Evolutionary conservation across 2,797 vertebrate species (phyloP), one percentile per base, ranked within the genome.

Genomic region (Eulemur coronatus): DNA sequence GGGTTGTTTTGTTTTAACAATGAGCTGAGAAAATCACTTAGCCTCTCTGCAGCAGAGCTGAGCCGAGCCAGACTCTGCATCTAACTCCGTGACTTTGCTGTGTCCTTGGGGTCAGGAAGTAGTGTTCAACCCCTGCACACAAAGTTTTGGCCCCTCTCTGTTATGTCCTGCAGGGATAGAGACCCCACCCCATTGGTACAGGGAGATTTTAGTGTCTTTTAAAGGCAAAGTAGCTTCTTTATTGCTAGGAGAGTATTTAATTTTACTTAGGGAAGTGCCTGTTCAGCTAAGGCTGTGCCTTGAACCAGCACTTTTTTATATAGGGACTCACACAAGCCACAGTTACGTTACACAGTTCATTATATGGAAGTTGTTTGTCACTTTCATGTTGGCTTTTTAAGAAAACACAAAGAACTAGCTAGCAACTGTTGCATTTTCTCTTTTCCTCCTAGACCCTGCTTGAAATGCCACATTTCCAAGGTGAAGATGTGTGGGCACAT

Each of bases 361-460:
- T n/a, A 0, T 70, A 30, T 24, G 67, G 43, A 48, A 18, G 26
- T 65, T 15, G 4, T 17, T 73, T 65, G 20, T 67, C 46, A 8
- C 41, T 0, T 57, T 85, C 35, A 1, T 33, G 35, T 28, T 30
- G 35, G 12, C 9, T 70, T 50, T 95, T 91, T 59, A 88, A 89
- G 88, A 76, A 96, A 69, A 92, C 55, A 61, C 12, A 9, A 26
- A 76, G 61, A 69, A 57, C 84, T 52, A 28, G 52, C 89, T n/a
- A 48, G 72, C 93, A 92, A 91, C 95, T 91, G 65, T 59, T 84
- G 50, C 22, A 0, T 95, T 96, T 93, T 95, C 78, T 95, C 84
- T 89, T 96, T 98, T 75, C 97, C 43, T 98, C 20, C 0, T 72
- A 99, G 99, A 95, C 94, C 38, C 96, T 50, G 91, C 92, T 48